Conservation (phyloP, 1,140 invertebrate genomes). For the Trachymyrmex cornetzi region DNA sequence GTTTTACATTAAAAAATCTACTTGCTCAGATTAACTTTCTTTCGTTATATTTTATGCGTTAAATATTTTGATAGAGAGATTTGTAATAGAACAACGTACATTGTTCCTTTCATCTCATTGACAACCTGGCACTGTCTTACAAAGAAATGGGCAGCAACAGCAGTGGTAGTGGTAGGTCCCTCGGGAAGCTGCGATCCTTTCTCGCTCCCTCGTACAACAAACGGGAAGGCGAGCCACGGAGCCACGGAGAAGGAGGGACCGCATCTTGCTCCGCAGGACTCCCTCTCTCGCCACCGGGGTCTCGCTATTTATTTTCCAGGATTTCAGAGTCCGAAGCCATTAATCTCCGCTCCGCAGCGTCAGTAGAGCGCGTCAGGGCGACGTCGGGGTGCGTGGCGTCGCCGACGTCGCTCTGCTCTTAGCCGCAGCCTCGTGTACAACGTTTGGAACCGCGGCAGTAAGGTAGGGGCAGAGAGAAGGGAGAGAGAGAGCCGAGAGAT, state of each 20-base stretch:
- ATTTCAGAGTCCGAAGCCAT: slow-evolving; percentile 86
- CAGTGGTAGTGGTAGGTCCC: slow-evolving; percentile 72
- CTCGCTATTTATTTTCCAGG: slow-evolving; percentile 86
- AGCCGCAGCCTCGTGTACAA: slow-evolving; percentile 77
- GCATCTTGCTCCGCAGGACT: slow-evolving; percentile 77
- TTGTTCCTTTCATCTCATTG: slow-evolving; percentile 72
- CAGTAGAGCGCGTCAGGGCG: slow-evolving; percentile 85
- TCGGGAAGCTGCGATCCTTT: slow-evolving; percentile 69
- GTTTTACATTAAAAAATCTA: background rate
- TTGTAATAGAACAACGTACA: slow-evolving; percentile 51
- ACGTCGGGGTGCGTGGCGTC: slow-evolving; percentile 84
- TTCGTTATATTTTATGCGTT: background rate
- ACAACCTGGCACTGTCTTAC: slow-evolving; percentile 67
- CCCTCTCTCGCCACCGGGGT: slow-evolving; percentile 80
- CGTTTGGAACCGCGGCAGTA: slow-evolving; percentile 53
- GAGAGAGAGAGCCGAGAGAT: slow-evolving; percentile 51
- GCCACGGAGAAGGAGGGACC: slow-evolving; percentile 54
- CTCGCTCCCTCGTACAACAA: slow-evolving; percentile 43
- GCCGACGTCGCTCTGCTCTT: slow-evolving; percentile 81
- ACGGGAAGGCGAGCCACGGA: slow-evolving; percentile 46
- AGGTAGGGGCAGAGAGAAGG: slow-evolving; percentile 37
- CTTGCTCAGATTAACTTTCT: background rate
- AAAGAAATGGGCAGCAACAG: slow-evolving; percentile 69
- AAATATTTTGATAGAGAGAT: slow-evolving; percentile 42
- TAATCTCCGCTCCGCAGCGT: slow-evolving; percentile 85